Conservation (phyloP, 1,140 invertebrate genomes). For the Globodera rostochiensis region DNA sequence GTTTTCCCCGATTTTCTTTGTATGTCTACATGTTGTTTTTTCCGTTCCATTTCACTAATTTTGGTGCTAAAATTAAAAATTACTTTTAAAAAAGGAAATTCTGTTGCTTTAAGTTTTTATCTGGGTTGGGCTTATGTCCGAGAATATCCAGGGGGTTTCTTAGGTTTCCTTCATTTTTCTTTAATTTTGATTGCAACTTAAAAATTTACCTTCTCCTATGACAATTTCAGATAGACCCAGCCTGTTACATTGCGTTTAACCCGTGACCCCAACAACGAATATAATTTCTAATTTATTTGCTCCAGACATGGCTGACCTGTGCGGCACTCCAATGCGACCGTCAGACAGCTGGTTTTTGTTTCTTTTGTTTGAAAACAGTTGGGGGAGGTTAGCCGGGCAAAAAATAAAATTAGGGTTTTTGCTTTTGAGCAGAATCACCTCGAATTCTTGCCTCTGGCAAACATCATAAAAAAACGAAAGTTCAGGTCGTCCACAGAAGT, state of each 20-base stretch:
- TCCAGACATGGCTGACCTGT: slow-evolving; percentile 29
- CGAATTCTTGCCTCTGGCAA: too few species aligned
- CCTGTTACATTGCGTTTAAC: background rate
- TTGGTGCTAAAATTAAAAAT: too few species aligned
- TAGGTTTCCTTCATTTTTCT: too few species aligned
- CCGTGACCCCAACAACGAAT: background rate
- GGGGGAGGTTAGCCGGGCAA: too few species aligned
- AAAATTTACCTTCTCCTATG: background rate
- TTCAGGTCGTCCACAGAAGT: slow-evolving; percentile 53
- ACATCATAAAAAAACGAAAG: background rate
- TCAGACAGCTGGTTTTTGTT: slow-evolving; percentile 51
- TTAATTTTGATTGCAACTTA: background rate
- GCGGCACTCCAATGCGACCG: slow-evolving; percentile 38
- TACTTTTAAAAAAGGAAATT: too few species aligned
- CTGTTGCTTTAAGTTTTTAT: too few species aligned
- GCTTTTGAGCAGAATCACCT: background rate
- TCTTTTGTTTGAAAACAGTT: background rate
- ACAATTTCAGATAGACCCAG: background rate
- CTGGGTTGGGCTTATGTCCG: too few species aligned
- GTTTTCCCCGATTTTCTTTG: too few species aligned
- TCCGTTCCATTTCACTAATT: too few species aligned
- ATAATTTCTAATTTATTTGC: background rate
- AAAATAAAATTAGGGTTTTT: too few species aligned
- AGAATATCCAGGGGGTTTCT: too few species aligned
- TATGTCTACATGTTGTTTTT: too few species aligned